Base-by-base conservation (phyloP, 2,113 vertebrate genomes). In the Amblyopsis rosae region DNA sequence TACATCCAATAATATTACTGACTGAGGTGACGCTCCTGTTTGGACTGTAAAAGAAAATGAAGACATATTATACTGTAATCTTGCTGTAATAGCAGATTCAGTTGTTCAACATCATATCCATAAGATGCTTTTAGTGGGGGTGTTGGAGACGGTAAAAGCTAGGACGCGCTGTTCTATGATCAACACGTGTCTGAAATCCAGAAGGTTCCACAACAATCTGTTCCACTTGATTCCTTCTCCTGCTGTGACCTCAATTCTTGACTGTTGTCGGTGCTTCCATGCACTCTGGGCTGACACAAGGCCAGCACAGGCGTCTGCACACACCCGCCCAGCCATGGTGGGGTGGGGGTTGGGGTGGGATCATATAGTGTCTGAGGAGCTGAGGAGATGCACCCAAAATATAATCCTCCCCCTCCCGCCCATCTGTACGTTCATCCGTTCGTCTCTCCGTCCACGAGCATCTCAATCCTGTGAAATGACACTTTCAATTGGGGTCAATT, bases 401-500 rank as follows among this genome's bases (percentile, higher is more conserved):
- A 26, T 26, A n/a, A n/a, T n/a, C 76, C 76, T 86, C 86, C 80
- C 73, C 69, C 80, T 63, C 63, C 61, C 63, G 75, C 76, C 76
- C 86, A 85, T 26, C 80, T 26, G 26, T 26, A 49, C n/a, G 55
- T 12, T 10, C 55, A 4, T 12, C 56, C 35, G 35, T 41, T 8
- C 56, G 12, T 58, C 56, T 12, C 17, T 51, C 67, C 47, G 69
- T 56, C 70, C 71, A 64, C 71, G 69, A 74, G 80, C 79, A 82
- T 86, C 84, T 86, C 76, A 65, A 76, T 84, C 76, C 86, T 86
- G 80, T 82, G 83, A 91, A 91, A 88, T 89, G 86, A 91, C 87
- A 91, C 86, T 90, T 92, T 90, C 89, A 92, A 91, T 92, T 93
- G 89, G 90, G 90, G 89, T 91, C 91, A 91, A 89, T 90, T 91